Conservation (phyloP, 37 sponge, comb jelly and placozoan genomes). For the Beroe ovata region DNA sequence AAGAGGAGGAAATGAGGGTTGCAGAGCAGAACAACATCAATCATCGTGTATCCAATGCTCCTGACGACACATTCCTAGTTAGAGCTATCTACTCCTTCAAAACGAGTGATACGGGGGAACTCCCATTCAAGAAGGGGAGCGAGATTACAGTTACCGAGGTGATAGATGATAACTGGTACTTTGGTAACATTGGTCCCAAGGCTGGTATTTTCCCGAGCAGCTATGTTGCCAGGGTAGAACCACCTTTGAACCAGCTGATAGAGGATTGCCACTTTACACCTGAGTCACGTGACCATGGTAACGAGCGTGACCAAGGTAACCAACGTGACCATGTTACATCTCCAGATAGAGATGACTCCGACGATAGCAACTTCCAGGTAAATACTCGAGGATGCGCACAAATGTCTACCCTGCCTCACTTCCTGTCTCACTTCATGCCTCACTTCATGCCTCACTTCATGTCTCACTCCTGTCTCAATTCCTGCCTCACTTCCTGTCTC, state of each 20-base stretch:
- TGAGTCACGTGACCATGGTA: background rate
- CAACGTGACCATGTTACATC: too few species aligned
- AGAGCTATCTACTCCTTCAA: constrained; percentile 65
- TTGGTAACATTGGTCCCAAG: background rate
- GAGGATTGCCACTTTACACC: background rate
- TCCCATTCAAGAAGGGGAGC: constrained; percentile 36
- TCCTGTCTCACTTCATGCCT: too few species aligned
- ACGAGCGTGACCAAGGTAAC: background rate
- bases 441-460: too few species aligned
- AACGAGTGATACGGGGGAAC: constrained; percentile 3
- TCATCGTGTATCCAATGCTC: constrained; percentile 19
- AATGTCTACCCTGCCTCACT: too few species aligned
- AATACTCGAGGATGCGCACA: too few species aligned
- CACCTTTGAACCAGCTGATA: background rate
- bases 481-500: too few species aligned
- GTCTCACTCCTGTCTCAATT: too few species aligned
- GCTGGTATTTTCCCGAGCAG: constrained; percentile 26
- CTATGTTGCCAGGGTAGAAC: background rate
- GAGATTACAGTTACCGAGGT: constrained; percentile 58
- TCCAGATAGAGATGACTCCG: constrained; percentile 37
- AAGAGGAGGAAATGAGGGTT: constrained; percentile 26
- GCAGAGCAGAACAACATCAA: constrained; percentile 53
- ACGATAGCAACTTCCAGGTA: constrained; percentile 15
- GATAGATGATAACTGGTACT: constrained; percentile 65
- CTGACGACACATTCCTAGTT: constrained; percentile 3